phyloP scores from a whole-genome alignment of 2,888 invertebrate genomes.

The Rotaria socialis region DNA sequence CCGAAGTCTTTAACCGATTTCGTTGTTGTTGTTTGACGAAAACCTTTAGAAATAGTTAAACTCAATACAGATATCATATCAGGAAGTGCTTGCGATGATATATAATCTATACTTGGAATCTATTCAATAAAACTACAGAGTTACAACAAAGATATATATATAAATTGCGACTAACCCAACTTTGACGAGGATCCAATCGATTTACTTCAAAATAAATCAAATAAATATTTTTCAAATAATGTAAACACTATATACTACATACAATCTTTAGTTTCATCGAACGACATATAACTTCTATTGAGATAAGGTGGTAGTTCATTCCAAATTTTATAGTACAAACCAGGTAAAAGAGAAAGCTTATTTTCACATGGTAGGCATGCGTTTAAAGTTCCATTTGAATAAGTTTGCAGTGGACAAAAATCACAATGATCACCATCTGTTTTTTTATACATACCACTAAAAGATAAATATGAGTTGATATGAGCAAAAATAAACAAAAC shows the following conservation, averaged over 20 bases:
- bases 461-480: not conserved
- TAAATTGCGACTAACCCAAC: not conserved
- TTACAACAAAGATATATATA: not conserved
- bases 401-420: not conserved
- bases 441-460: conserved; percentile 12
- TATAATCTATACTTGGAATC: conserved; percentile 8
- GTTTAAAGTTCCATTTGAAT: not conserved
- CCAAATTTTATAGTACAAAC: conserved; percentile 23
- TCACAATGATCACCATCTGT: not conserved
- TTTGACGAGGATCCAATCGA: not conserved
- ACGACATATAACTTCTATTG: not conserved
- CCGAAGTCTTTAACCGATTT: not conserved
- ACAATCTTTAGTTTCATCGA: not conserved
- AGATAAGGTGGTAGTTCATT: not conserved
- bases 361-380: not conserved
- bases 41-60: not conserved
- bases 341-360: not conserved
- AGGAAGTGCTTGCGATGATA: not conserved
- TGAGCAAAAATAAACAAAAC: not conserved
- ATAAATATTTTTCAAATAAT: not conserved
- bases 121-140: not conserved
- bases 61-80: not conserved
- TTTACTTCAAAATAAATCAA: not conserved
- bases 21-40: not conserved
- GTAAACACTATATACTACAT: not conserved